A percentile compares a stretch with the other conserved stretches of the same genome.
phyloP scores from a whole-genome alignment of 2,888 invertebrate species.

The Acleris sparsana region DNA sequence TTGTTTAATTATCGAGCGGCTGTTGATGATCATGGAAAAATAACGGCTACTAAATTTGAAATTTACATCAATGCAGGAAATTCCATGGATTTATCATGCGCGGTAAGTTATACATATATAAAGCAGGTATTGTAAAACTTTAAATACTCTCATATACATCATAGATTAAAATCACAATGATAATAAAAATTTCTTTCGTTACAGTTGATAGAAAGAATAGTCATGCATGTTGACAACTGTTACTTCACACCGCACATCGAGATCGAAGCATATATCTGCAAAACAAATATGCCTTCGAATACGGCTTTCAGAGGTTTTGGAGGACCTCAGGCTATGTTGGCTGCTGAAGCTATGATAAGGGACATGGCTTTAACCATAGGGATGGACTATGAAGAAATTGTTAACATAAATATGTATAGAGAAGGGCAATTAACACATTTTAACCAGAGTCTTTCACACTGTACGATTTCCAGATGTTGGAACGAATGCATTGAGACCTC shows the following conservation, averaged over 20 bases:
- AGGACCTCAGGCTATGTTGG: conserved; percentile 94
- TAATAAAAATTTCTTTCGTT: conserved; percentile 42
- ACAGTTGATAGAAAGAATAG: conserved; percentile 90
- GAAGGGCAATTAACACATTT: conserved; percentile 92
- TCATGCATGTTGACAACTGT: conserved; percentile 91
- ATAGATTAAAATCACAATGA: background rate
- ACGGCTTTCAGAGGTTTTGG: conserved; percentile 97
- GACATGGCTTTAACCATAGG: conserved; percentile 88
- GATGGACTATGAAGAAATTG: conserved; percentile 86
- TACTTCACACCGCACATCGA: conserved; percentile 90
- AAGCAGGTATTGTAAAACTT: background rate
- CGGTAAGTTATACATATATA: conserved; percentile 69
- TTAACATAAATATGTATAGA: conserved; percentile 89
- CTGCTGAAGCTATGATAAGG: conserved; percentile 90
- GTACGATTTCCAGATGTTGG: conserved; percentile 90
- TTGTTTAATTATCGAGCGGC: conserved; percentile 89
- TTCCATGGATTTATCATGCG: conserved; percentile 87
- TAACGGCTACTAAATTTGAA: conserved; percentile 85
- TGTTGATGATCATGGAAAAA: conserved; percentile 87
- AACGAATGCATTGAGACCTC: conserved; percentile 87
- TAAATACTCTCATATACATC: background rate
- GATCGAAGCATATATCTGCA: conserved; percentile 89
- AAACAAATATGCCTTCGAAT: conserved; percentile 95
- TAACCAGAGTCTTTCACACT: conserved; percentile 88
- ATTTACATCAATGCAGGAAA: conserved; percentile 89